These are phyloP conservation scores for Scomberomorus guttatus DNA, from an alignment of 2,797 vertebrate genomes.

Conservation along the genomic window DNA sequence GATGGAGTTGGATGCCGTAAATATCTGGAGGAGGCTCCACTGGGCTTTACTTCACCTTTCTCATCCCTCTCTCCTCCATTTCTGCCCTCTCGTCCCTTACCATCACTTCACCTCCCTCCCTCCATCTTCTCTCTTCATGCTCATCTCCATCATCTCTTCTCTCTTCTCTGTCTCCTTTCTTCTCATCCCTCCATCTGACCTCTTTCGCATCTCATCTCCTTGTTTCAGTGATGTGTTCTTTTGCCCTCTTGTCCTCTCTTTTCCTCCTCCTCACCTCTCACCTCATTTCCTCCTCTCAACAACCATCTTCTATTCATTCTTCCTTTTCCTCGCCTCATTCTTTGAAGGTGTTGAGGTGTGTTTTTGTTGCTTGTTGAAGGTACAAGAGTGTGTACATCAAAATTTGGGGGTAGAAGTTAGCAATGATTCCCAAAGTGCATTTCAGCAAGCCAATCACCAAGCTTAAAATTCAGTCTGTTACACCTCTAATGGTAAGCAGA, in stretches of 20 bases:
- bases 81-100: slow-evolving; percentile 29
- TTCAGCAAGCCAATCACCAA: too few species aligned
- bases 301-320: not conserved
- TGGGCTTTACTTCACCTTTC: slow-evolving; percentile 64
- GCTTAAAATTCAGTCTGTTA: too few species aligned
- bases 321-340: not conserved
- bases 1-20: slow-evolving; percentile 77
- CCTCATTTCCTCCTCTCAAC: not conserved
- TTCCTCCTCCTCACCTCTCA: not conserved
- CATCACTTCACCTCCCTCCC: slow-evolving; percentile 39
- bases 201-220: slow-evolving; percentile 29
- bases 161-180: slow-evolving; percentile 11
- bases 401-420: too few species aligned
- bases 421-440: too few species aligned
- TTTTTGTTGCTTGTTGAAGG: too few species aligned
- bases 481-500: too few species aligned
- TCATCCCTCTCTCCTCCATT: slow-evolving; percentile 38
- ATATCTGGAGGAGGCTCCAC: slow-evolving; percentile 76
- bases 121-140: slow-evolving; percentile 28
- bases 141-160: slow-evolving; percentile 39
- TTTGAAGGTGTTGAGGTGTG: too few species aligned
- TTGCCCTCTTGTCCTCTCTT: not conserved
- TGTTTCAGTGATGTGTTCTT: not conserved
- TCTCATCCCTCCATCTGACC: slow-evolving; percentile 26
- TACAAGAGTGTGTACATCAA: too few species aligned